A percentile compares a stretch with the other conserved stretches of the same genome.
Conservation (phyloP, 2,797 vertebrate genomes). For the Schizothorax lantsangensis region DNA sequence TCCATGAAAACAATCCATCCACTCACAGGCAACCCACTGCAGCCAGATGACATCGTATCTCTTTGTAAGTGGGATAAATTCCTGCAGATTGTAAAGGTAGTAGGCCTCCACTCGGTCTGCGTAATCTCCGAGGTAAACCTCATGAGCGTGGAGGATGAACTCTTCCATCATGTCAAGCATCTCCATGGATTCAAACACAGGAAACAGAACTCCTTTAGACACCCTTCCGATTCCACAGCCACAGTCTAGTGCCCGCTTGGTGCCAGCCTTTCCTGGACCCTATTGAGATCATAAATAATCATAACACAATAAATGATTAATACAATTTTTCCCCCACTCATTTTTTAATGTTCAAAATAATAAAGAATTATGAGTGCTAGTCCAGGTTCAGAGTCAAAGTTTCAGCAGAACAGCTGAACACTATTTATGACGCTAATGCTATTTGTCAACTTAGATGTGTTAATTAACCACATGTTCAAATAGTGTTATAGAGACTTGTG, state of each 20-base stretch:
- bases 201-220: constrained; percentile 90
- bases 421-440: not conserved
- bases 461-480: constrained; percentile 3
- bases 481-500: not conserved
- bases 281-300: constrained; percentile 61
- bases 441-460: constrained; percentile 5
- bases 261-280: constrained; percentile 89
- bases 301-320: not conserved
- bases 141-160: constrained; percentile 90
- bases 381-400: not conserved
- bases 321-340: too few relatives aligned
- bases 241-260: constrained; percentile 88
- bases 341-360: not conserved
- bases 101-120: constrained; percentile 88
- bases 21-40: constrained; percentile 96
- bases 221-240: constrained; percentile 93
- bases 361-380: not conserved
- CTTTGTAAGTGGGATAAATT: constrained; percentile 81
- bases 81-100: constrained; percentile 91
- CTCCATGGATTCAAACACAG: constrained; percentile 89
- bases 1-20: not conserved
- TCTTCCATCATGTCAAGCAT: constrained; percentile 95
- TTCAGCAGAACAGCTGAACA: constrained; percentile 14
- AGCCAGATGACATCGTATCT: constrained; percentile 97
- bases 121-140: constrained; percentile 85